Percentiles rank a stretch among this genome's conserved stretches.
Conservation (phyloP, 1,140 invertebrate genomes). For the Melipona quadrifasciata region DNA sequence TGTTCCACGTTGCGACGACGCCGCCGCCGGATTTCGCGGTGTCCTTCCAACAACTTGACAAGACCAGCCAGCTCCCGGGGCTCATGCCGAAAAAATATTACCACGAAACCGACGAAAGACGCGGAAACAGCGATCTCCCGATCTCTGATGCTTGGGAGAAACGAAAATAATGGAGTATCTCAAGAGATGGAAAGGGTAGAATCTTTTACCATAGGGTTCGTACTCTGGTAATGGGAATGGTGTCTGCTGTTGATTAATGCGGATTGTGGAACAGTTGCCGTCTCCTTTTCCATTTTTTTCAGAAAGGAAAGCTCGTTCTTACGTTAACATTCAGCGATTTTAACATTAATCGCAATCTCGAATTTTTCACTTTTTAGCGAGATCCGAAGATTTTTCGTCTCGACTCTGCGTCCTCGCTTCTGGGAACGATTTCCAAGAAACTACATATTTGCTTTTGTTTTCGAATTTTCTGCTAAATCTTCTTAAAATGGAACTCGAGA, state of each 20-base stretch:
- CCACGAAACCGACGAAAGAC: slow-evolving; percentile 54
- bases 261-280: not conserved
- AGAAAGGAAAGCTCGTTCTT: too few species aligned
- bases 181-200: slow-evolving; percentile 19
- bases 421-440: too few species aligned
- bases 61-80: slow-evolving; percentile 42
- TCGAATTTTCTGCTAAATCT: too few species aligned
- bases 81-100: slow-evolving; percentile 57
- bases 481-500: too few species aligned
- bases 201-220: not conserved
- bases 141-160: slow-evolving; percentile 23
- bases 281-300: not conserved
- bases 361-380: too few species aligned
- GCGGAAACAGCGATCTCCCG: slow-evolving; percentile 18
- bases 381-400: not conserved
- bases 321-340: not conserved
- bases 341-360: not conserved
- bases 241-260: not conserved
- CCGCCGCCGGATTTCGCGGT: slow-evolving; percentile 55
- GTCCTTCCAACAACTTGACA: slow-evolving; percentile 59
- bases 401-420: too few species aligned
- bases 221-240: not conserved
- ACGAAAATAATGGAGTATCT: slow-evolving; percentile 16
- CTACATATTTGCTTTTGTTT: too few species aligned
- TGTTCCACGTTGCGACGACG: slow-evolving; percentile 30